Percentiles rank a stretch among this genome's conserved stretches.
Conservation (phyloP, 2,888 invertebrate genomes). For the Gymnocheta viridis region DNA sequence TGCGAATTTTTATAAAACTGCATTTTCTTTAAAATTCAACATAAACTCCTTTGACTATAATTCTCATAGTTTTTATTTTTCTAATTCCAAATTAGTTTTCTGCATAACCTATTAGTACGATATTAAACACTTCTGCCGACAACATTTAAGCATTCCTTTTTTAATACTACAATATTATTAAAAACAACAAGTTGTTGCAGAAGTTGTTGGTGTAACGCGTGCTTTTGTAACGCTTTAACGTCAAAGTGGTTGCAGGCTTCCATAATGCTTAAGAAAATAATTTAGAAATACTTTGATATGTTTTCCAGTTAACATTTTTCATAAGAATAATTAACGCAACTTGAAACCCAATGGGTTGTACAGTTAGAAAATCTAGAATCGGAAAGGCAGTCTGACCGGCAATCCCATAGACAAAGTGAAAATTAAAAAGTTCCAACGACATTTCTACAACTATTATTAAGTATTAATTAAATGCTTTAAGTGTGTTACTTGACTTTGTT, state of each 20-base stretch:
- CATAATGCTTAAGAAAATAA: conserved; percentile 29
- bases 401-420: background rate
- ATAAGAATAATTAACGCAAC: conserved; percentile 48
- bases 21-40: no score
- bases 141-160: conserved; percentile 1
- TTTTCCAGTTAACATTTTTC: conserved; percentile 40
- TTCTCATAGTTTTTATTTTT: background rate
- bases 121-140: background rate
- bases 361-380: conserved; percentile 32
- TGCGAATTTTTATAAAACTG: no score
- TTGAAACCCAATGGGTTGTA: conserved; percentile 35
- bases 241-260: background rate
- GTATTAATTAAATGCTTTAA: conserved; percentile 59
- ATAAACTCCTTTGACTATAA: no score
- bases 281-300: conserved; percentile 36
- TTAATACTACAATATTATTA: background rate
- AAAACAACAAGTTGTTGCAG: background rate
- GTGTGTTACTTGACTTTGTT: conserved; percentile 11
- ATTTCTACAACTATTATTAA: conserved; percentile 50
- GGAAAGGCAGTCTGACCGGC: background rate
- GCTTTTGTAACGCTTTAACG: conserved; percentile 16
- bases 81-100: background rate
- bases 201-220: conserved; percentile 11
- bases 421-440: conserved; percentile 45
- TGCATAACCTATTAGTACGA: background rate